These are phyloP conservation scores for Petrosia ficiformis DNA, from an alignment of 37 sponge, comb jelly and placozoan genomes.

Conservation along the genomic window DNA sequence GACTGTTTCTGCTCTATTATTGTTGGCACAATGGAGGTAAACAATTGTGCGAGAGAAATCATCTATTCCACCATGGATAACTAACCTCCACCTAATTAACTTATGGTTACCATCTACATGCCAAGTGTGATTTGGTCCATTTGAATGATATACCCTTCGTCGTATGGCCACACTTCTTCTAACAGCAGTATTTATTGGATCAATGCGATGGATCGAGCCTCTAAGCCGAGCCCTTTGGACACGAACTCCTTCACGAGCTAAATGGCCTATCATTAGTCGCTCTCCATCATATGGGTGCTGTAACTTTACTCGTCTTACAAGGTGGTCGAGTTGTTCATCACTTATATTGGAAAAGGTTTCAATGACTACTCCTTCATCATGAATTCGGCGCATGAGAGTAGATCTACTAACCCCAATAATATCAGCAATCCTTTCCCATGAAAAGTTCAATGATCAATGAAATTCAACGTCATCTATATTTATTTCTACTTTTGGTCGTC, in stretches of 20 bases:
- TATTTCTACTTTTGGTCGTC: constrained; percentile 4
- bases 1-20: no score
- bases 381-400: constrained; percentile 39
- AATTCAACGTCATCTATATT: constrained; percentile 38
- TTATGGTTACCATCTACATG: neutral
- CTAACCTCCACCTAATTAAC: no score
- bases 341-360: no score
- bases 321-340: neutral
- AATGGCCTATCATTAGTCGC: neutral
- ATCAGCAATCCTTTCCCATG: constrained; percentile 40
- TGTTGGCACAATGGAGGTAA: no score
- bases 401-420: constrained; percentile 30
- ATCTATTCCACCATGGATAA: no score
- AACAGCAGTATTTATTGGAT: neutral
- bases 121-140: neutral
- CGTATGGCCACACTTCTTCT: neutral
- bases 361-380: no score
- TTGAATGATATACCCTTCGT: neutral
- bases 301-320: neutral
- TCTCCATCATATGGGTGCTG: neutral
- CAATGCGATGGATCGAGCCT: neutral
- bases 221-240: neutral
- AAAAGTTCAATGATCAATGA: constrained; percentile 30
- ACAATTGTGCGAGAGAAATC: no score
- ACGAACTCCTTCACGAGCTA: neutral